Base-by-base conservation (phyloP, 1,140 invertebrate genomes). In the Zelostemma sp. region DNA sequence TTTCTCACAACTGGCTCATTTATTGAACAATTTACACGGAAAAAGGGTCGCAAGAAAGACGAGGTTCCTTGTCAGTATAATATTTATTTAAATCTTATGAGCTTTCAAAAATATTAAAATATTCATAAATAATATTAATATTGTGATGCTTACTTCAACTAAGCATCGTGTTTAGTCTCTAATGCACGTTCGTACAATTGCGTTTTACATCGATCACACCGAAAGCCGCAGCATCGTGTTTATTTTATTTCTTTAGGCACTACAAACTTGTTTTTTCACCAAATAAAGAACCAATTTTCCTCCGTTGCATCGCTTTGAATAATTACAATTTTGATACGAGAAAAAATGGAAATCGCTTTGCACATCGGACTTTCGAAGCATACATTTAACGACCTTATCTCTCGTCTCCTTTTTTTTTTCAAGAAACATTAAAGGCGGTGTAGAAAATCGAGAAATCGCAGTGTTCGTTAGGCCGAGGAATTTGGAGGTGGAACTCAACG, bases 101-200 rank as follows among this genome's bases (percentile, higher is more conserved):
- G 47, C 69, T 80, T 57, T 79, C 71, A 63, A 74, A 71, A 78
- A 78, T 80, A 79, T 77, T 82, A 76, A 79, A 81, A 77, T 75
- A 78, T 72, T 79, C 76, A 82, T 80, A 78, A 79, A 79, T 79
- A 79, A 79, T 78, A 73, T 78, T 75, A 62, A 72, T 76, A 56
- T 53, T 47, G 74, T 74, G 75, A 77, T 78, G 63, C 68, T 76
- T 74, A 74, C 63, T 72, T 72, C 75, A 43, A 65, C 61, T 78
- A 80, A 74, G 80, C 79, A 75, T 80, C 51, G 64, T 77, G 79
- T 78, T 80, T 78, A 77, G 81, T 72, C 80, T 82, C 80, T 79
- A 76, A 77, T 59, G 74, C 80, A 82, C 64, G 75, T 68, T 73
- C 80, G 80, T 73, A 76, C 69, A 80, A 31, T 31, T 31, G n/a